Conservation (phyloP, 2,888 invertebrate genomes). For the Himalopsyche kuldschensis region DNA sequence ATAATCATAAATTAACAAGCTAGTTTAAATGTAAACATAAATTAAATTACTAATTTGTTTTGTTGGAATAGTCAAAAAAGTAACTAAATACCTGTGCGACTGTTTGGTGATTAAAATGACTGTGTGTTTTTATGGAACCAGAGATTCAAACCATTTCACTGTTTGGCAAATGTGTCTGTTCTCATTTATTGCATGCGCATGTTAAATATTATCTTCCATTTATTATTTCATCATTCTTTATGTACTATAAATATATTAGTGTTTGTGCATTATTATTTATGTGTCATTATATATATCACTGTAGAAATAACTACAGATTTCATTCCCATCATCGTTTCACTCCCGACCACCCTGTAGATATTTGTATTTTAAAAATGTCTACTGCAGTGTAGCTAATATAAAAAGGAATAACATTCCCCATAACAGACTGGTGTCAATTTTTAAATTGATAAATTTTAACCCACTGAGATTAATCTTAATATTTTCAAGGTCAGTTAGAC, state of each 20-base stretch:
- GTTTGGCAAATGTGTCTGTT: constrained; percentile 31
- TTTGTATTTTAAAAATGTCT: neutral
- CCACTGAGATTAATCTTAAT: too few relatives aligned
- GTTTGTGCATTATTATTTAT: neutral
- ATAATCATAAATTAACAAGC: neutral
- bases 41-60: neutral
- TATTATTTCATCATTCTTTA: neutral
- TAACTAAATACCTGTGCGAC: neutral
- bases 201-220: constrained; percentile 1
- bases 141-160: constrained; percentile 9
- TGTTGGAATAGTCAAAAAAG: neutral
- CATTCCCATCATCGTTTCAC: neutral
- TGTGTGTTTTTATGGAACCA: neutral
- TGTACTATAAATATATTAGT: neutral
- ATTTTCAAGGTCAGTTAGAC: too few relatives aligned
- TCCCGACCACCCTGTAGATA: neutral
- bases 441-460: neutral
- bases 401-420: neutral
- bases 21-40: neutral
- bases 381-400: too few relatives aligned
- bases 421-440: neutral
- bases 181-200: constrained; percentile 12
- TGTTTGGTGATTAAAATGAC: neutral
- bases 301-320: neutral
- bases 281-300: neutral